phyloP scores from a whole-genome alignment of 2,797 vertebrate genomes.

The Dallia pectoralis region DNA sequence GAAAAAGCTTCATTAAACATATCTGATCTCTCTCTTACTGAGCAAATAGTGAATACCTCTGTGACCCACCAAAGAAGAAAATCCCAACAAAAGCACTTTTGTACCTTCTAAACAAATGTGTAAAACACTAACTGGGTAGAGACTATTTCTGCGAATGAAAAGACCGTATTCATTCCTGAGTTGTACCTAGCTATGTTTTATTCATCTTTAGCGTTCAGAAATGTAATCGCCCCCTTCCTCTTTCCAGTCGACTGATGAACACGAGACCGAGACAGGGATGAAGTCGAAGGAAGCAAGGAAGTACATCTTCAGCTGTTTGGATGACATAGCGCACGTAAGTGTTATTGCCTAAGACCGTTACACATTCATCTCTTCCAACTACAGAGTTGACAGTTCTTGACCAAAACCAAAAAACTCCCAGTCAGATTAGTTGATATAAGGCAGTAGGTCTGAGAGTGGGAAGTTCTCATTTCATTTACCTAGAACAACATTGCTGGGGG shows the following conservation, averaged over 20 bases:
- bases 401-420: slow-evolving; percentile 31
- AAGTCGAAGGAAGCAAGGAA: slow-evolving; percentile 99
- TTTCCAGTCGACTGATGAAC: slow-evolving; percentile 91
- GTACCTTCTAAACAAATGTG: not conserved
- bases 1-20: not conserved
- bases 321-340: slow-evolving; percentile 98
- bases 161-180: too few species aligned
- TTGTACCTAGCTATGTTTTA: not conserved
- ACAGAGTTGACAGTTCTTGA: slow-evolving; percentile 13
- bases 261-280: slow-evolving; percentile 96
- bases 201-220: not conserved
- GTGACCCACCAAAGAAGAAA: not conserved
- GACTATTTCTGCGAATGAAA: too few species aligned
- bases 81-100: not conserved
- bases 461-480: slow-evolving; percentile 30
- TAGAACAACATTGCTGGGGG: not conserved
- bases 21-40: slow-evolving; percentile 4
- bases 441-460: slow-evolving; percentile 21
- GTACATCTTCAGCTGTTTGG: slow-evolving; percentile 99
- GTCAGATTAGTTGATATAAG: slow-evolving; percentile 20
- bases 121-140: not conserved
- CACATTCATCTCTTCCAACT: slow-evolving; percentile 12
- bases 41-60: slow-evolving; percentile 3
- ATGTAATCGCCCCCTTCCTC: not conserved
- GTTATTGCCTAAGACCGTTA: slow-evolving; percentile 5